Percentiles rank a stretch among this genome's conserved stretches.
phyloP scores from a whole-genome alignment of 2,888 invertebrate species.

The Parnassius mnemosyne region DNA sequence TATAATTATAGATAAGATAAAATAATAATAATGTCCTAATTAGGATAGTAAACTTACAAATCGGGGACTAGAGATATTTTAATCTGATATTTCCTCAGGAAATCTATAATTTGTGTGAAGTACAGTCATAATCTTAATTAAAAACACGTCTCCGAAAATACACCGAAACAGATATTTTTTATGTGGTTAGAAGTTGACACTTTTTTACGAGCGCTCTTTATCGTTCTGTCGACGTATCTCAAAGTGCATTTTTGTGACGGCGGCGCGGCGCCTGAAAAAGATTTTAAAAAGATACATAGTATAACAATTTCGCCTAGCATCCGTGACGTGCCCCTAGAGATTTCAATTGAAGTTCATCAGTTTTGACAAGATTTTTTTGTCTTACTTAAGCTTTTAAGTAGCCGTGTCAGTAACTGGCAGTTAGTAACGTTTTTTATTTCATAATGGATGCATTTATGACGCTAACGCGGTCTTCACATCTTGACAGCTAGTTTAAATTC shows the following conservation, averaged over 20 bases:
- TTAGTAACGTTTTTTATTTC: not conserved
- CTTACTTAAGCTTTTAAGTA: constrained; percentile 11
- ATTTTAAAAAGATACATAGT: constrained; percentile 24
- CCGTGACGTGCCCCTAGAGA: constrained; percentile 22
- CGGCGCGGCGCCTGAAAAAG: constrained; percentile 37
- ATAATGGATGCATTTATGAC: not conserved
- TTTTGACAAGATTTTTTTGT: constrained; percentile 11
- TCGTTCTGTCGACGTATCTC: constrained; percentile 44
- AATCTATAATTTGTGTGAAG: constrained; percentile 58
- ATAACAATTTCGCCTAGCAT: constrained; percentile 25
- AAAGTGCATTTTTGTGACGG: constrained; percentile 55
- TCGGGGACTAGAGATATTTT: constrained; percentile 43
- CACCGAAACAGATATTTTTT: constrained; percentile 38
- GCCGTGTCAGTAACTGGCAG: constrained; percentile 8
- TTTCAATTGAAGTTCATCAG: constrained; percentile 17
- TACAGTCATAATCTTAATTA: constrained; percentile 53
- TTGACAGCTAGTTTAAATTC: too few relatives aligned
- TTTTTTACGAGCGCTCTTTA: constrained; percentile 57
- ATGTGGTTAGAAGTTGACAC: constrained; percentile 65
- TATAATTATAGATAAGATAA: not conserved
- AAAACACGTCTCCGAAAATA: constrained; percentile 50
- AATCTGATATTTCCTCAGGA: constrained; percentile 70
- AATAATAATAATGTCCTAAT: not conserved
- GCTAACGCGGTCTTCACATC: not conserved
- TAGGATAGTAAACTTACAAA: constrained; percentile 40